A percentile compares a stretch with the other conserved stretches of the same genome.
Conservation (phyloP, 2,888 invertebrate genomes). For the Epinotia nisella region DNA sequence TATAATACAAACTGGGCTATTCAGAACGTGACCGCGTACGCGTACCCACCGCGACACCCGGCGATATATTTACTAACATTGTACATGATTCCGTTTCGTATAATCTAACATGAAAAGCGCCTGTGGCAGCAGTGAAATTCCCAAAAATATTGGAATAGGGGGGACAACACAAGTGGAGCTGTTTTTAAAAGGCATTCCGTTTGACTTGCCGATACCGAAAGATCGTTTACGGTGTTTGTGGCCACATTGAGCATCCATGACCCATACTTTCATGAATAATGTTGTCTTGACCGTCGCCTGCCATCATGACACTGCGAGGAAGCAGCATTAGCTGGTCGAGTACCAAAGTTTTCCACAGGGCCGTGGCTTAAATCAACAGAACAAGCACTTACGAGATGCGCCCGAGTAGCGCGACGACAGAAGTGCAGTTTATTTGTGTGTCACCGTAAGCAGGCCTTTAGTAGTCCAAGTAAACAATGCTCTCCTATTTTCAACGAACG, state of each 20-base stretch:
- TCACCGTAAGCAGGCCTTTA: conserved; percentile 2
- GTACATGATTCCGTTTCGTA: conserved; percentile 46
- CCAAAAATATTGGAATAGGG: background rate
- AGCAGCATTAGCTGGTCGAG: conserved; percentile 16
- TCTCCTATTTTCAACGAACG: conserved; percentile 1
- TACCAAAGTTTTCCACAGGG: conserved; percentile 27
- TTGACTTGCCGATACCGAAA: background rate
- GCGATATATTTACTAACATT: conserved; percentile 65
- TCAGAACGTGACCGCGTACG: conserved; percentile 72
- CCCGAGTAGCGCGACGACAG: conserved; percentile 18
- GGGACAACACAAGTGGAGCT: background rate
- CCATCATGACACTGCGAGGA: conserved; percentile 7
- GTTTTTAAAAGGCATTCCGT: background rate
- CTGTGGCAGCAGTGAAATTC: background rate
- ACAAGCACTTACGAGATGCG: conserved; percentile 18
- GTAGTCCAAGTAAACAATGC: conserved; percentile 9
- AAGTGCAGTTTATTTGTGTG: conserved; percentile 17
- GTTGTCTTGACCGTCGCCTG: background rate
- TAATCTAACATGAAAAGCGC: background rate
- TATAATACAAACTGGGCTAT: conserved; percentile 73
- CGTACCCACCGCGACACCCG: conserved; percentile 40
- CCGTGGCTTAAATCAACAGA: conserved; percentile 24
- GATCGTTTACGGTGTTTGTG: background rate
- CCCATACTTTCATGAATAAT: background rate
- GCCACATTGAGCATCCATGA: background rate